These are phyloP conservation scores for Poeciliopsis prolifica DNA, from an alignment of 2,113 vertebrate species.

Conservation along the genomic window DNA sequence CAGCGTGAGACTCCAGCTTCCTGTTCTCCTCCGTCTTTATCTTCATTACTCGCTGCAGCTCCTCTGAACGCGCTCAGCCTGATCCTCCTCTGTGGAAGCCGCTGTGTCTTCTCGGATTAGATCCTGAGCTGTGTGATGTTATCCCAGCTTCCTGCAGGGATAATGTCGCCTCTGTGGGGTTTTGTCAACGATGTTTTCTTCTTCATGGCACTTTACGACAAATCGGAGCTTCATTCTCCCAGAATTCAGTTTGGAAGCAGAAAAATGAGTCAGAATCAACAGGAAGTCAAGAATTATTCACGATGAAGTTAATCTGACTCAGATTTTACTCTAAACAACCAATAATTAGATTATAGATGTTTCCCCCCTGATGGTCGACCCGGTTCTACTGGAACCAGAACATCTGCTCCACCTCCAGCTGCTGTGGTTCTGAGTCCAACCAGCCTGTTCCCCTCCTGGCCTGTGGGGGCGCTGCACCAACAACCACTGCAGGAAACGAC, in stretches of 20 bases:
- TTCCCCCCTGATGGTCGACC: too few species aligned
- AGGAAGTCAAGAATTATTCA: not conserved
- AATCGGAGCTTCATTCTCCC: not conserved
- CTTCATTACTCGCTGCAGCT: conserved; percentile 8
- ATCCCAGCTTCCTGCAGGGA: not conserved
- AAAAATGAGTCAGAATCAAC: not conserved
- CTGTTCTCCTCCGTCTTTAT: conserved; percentile 23
- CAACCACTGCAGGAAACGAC: too few species aligned
- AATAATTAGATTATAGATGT: not conserved
- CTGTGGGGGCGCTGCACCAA: too few species aligned
- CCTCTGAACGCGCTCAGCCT: not conserved
- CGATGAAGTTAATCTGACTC: not conserved
- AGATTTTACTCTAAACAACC: too few species aligned
- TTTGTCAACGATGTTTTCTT: not conserved
- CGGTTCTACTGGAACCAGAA: too few species aligned
- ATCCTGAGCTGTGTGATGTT: not conserved
- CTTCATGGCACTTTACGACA: not conserved
- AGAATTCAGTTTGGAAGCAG: not conserved
- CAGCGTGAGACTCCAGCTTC: conserved; percentile 5
- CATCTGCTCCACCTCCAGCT: too few species aligned
- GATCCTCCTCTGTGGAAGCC: not conserved
- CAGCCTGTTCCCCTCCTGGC: too few species aligned
- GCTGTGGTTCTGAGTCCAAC: too few species aligned
- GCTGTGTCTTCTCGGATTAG: not conserved
- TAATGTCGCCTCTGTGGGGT: not conserved